These are phyloP conservation scores for Phania funesta DNA, from an alignment of 2,888 invertebrate genomes.

Conservation along the genomic window DNA sequence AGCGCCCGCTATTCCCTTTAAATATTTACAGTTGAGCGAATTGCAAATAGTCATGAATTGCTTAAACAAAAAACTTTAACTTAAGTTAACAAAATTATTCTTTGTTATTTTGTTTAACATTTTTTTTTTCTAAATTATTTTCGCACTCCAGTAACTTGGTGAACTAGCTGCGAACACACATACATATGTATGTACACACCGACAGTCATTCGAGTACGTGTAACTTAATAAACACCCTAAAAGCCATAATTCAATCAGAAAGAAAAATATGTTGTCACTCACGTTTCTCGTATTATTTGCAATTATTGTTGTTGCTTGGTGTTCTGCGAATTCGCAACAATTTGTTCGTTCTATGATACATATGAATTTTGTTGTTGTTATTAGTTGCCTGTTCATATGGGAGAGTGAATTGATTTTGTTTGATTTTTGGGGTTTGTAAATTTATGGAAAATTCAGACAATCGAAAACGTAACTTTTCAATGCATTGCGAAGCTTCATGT, in stretches of 20 bases:
- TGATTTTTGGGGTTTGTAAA: not conserved
- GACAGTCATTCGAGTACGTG: not conserved
- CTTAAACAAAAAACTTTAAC: slow-evolving; percentile 2
- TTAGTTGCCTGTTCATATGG: not conserved
- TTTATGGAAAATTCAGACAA: not conserved
- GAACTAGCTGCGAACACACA: slow-evolving; percentile 16
- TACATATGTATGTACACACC: not conserved
- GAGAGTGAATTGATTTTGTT: not conserved
- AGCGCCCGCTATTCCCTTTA: slow-evolving; percentile 46
- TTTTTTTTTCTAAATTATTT: slow-evolving; percentile 12
- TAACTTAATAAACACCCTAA: slow-evolving; percentile 56
- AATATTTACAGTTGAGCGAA: slow-evolving; percentile 47
- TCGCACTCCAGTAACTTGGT: slow-evolving; percentile 62
- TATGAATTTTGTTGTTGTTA: slow-evolving; percentile 18
- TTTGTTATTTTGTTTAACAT: slow-evolving; percentile 32
- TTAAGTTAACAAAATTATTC: slow-evolving; percentile 49
- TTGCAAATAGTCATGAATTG: slow-evolving; percentile 60
- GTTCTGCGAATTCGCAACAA: not conserved
- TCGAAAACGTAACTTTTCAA: too few species aligned
- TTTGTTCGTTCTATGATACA: slow-evolving; percentile 33
- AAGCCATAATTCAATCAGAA: slow-evolving; percentile 58
- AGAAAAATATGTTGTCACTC: slow-evolving; percentile 67
- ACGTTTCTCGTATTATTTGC: slow-evolving; percentile 42
- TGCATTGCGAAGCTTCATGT: too few species aligned
- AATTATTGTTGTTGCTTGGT: slow-evolving; percentile 11